Conservation (phyloP, 2,113 vertebrate species). For the Atlantisia rogersi region DNA sequence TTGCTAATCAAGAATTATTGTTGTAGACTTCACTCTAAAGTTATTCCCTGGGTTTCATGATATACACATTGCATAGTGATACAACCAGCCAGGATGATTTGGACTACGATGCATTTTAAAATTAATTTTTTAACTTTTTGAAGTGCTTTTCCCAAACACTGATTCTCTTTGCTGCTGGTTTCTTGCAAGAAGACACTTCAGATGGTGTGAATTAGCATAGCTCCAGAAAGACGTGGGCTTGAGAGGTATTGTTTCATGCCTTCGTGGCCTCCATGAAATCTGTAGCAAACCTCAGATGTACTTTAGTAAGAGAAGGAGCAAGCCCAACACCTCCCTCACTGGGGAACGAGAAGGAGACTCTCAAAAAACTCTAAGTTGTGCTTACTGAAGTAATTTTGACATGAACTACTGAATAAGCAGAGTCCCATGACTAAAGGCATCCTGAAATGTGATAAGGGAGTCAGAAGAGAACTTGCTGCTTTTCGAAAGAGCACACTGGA, state of each 20-base stretch:
- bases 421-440: conserved; percentile 56
- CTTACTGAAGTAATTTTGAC: conserved; percentile 49
- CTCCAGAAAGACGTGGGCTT: neutral
- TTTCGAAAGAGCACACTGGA: conserved; percentile 49
- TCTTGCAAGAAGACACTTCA: neutral
- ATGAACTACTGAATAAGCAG: conserved; percentile 60
- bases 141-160: neutral
- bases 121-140: neutral
- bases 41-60: neutral
- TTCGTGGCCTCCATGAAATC: neutral
- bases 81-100: neutral
- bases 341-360: neutral
- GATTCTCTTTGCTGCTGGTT: neutral
- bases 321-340: neutral
- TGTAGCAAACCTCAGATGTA: neutral
- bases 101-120: neutral
- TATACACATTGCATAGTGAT: neutral
- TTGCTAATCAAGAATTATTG: neutral
- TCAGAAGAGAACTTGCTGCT: conserved; percentile 51
- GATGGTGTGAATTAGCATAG: conserved; percentile 13
- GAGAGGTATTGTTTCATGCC: neutral
- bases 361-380: conserved; percentile 5
- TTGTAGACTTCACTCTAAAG: neutral
- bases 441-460: conserved; percentile 64
- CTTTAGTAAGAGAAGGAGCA: conserved; percentile 4